Evolutionary conservation across 2,113 vertebrate species (phyloP), one percentile per base, ranked within the genome.

Genomic region (Alouatta palliata): DNA sequence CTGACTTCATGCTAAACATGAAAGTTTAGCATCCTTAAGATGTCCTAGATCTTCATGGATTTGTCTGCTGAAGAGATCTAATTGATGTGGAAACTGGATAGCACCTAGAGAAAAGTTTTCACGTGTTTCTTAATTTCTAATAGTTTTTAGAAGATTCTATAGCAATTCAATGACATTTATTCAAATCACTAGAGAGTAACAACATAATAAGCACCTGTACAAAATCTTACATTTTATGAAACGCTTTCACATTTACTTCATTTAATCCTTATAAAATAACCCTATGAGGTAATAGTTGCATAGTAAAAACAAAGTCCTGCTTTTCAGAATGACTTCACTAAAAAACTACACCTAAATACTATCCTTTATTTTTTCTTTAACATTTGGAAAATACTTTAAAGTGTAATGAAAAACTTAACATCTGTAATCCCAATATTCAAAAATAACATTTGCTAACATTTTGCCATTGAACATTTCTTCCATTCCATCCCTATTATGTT

Each of bases 341-440:
- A 93, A 80, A 87, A 68, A 45, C 21, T 23, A 70, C 37, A 94
- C 54, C 85, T 90, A 70, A 82, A 43, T 81, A 86, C 12, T 68
- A 93, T 32, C 16, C 37, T 58, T 91, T 71, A 64, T 64, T 66
- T 73, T 87, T 66, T n/a, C 35, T 92, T 77, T 82, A 94, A 76
- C 79, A 95, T 73, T 86, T 96, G n/a, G 77, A 85, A 94, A 84
- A 86, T 77, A 7, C 27, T 86, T 86, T 86, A 40, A 75, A n/a
- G 16, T 68, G 76, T 70, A 86, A 92, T 79, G 30, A 93, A 96
- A 96, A 94, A 82, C 32, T 47, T 82, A 91, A 82, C 30, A 83
- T 68, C 93, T 87, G 4, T 49, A 94, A 92, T 90, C 23, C 23
- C 32, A 94, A 83, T 84, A 91, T 58, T 91, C 6, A 84, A 93